Base-by-base conservation (phyloP, 2,888 invertebrate genomes). In the Parnassius apollo region DNA sequence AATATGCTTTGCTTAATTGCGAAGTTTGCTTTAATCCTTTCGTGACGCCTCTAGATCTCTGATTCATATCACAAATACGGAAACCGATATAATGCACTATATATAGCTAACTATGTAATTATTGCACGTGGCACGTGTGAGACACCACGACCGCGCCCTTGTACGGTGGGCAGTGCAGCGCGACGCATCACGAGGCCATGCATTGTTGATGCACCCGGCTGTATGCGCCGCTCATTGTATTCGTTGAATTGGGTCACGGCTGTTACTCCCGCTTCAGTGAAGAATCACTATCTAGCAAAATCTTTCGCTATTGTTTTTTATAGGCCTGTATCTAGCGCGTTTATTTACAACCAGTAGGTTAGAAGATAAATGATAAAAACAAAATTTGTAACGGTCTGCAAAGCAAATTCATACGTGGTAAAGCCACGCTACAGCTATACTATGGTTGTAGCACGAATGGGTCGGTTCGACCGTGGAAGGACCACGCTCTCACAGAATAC, bases 121-220 rank as follows among this genome's bases (percentile, higher is more conserved):
- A 13, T 42, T 57, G 59, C 64, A 61, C 59, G 60, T 64, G 64
- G 61, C 68, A 59, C 61, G 67, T 68, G 66, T 67, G 56, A 49
- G 42, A 9, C 68, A 35, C 35, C 25, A 46, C 71, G 73, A 70
- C 68, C 70, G 68, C 74, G 80, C 75, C 79, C 80, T 80, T 79
- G 74, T 69, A 53, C 67, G 58, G 65, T 67, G 73, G 66, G 48
- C 72, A 69, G 61, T 69, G 73, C 76, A 75, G 73, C 73, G 75
- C 68, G 71, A 70, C 73, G 69, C 68, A 66, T 68, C 69, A 67
- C 68, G 66, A 73, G 71, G 71, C 70, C 69, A 65, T 57, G 71
- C 70, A 73, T 72, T 75, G 73, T 69, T 65, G 68, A 70, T 73
- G 71, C 75, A 66, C 66, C 68, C 62, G 61, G 59, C 68, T 59